A percentile compares a stretch with the other conserved stretches of the same genome.
Conservation (phyloP, 2,113 vertebrate species). For the Chaenocephalus aceratus region DNA sequence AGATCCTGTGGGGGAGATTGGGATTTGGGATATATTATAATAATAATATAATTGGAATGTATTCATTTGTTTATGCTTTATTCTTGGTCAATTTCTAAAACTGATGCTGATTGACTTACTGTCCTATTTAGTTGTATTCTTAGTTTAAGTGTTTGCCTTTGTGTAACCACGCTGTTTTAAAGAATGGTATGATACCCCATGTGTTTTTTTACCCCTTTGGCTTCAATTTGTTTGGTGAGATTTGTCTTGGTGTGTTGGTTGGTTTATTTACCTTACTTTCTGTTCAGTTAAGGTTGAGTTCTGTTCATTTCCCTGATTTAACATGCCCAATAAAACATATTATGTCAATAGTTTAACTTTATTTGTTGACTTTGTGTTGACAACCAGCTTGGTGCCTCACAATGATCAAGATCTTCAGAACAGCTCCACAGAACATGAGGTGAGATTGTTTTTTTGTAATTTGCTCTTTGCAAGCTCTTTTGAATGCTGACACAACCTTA, state of each 20-base stretch:
- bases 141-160: neutral
- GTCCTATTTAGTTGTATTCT: neutral
- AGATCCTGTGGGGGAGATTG: neutral
- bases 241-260: neutral
- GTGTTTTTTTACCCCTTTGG: neutral
- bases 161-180: no score
- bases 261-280: no score
- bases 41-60: no score
- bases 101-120: neutral
- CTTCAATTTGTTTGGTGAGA: neutral
- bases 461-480: neutral
- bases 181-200: no score
- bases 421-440: neutral
- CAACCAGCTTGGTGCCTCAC: neutral
- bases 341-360: neutral
- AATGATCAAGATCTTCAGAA: neutral
- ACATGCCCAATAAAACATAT: neutral
- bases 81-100: neutral
- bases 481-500: neutral
- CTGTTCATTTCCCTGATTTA: no score
- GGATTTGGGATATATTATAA: neutral
- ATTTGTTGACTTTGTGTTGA: neutral
- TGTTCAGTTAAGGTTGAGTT: neutral
- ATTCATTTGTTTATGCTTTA: neutral
- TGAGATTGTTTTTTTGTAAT: neutral